Evolutionary conservation across 2,113 vertebrate genomes (phyloP).

Genomic region (Odontophorus gujanensis): DNA sequence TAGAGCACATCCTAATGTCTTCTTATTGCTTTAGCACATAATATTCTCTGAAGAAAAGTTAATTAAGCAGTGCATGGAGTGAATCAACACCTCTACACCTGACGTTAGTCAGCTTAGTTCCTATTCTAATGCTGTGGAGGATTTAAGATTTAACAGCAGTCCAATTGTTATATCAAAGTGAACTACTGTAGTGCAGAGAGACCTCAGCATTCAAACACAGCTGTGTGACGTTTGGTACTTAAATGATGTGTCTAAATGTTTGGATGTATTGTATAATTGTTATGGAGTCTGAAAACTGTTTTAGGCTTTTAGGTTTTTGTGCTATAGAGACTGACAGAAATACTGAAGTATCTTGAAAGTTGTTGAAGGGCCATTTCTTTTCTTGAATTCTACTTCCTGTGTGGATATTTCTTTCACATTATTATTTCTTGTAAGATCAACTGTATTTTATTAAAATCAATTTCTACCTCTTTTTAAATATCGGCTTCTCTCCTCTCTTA

Average conservation of each 20-base stretch:
- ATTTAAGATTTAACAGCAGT: not conserved
- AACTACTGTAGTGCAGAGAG: not conserved
- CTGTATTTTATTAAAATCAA: not conserved
- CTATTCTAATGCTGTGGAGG: not conserved
- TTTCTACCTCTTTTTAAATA: not conserved
- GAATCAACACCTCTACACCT: not conserved
- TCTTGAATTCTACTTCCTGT: not conserved
- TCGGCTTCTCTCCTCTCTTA: not conserved
- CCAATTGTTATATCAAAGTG: not conserved
- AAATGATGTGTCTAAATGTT: not conserved
- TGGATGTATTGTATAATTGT: not conserved
- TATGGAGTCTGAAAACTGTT: not conserved
- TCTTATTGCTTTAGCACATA: constrained; percentile 8
- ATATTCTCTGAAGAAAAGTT: not conserved
- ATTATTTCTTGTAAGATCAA: not conserved
- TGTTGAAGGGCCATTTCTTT: not conserved
- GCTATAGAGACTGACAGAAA: not conserved
- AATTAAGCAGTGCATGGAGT: not conserved
- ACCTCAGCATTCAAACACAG: not conserved
- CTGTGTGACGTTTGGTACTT: not conserved
- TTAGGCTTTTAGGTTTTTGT: not conserved
- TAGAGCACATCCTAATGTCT: not conserved
- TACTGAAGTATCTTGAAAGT: not conserved
- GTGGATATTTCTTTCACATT: not conserved
- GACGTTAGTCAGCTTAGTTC: not conserved